Conservation (phyloP, 2,888 invertebrate species). For the Platycheirus albimanus region DNA sequence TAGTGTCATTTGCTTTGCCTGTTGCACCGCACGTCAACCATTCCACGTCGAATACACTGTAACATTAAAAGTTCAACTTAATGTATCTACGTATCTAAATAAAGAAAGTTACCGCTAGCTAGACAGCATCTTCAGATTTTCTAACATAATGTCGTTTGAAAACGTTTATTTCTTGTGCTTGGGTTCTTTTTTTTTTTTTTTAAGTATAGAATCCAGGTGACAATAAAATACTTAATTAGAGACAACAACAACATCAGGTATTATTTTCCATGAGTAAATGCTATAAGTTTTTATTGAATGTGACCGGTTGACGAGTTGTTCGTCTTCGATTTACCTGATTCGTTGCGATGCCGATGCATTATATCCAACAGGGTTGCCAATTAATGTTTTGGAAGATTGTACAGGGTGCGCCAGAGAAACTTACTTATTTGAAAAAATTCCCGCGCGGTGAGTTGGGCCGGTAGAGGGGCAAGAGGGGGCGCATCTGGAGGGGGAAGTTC, state of each 20-base stretch:
- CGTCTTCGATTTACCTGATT: not conserved
- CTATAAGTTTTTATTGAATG: not conserved
- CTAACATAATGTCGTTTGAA: not conserved
- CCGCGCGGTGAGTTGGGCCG: no score
- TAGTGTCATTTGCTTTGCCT: conserved; percentile 5
- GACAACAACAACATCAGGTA: not conserved
- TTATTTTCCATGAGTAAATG: conserved; percentile 1
- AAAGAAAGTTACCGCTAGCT: conserved; percentile 11
- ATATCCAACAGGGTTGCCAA: not conserved
- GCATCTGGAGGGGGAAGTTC: no score
- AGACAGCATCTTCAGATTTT: not conserved
- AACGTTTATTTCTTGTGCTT: not conserved
- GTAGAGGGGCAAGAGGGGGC: no score
- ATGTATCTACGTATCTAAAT: not conserved
- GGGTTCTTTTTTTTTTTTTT: no score
- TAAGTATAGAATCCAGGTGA: conserved; percentile 6
- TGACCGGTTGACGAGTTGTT: not conserved
- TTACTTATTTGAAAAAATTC: no score
- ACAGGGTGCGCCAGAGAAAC: no score
- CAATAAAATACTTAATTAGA: conserved; percentile 40
- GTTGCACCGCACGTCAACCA: not conserved
- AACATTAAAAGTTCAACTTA: not conserved
- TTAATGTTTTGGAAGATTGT: not conserved
- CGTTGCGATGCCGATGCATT: not conserved
- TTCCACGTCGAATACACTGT: not conserved